Evolutionary conservation across 2,888 invertebrate species (phyloP).

Genomic region (Nematopogon swammerdamellus): DNA sequence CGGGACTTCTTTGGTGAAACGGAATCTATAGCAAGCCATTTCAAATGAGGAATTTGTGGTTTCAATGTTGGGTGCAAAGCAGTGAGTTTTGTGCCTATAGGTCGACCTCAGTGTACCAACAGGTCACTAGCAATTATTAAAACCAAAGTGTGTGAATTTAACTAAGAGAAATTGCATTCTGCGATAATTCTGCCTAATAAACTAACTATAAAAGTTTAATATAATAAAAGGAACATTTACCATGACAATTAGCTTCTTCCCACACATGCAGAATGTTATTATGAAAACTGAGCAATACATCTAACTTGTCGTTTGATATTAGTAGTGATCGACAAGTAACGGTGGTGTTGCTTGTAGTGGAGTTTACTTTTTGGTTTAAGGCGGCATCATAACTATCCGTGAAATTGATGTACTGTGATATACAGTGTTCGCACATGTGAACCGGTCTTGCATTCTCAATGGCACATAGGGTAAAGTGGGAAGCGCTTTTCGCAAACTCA

Average conservation of each 20-base stretch:
- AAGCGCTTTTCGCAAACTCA: constrained; percentile 50
- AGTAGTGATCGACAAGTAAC: constrained; percentile 58
- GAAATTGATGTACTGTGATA: constrained; percentile 50
- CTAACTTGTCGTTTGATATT: constrained; percentile 59
- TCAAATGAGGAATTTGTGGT: too few relatives aligned
- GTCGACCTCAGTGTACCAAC: too few relatives aligned
- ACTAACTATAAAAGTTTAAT: too few relatives aligned
- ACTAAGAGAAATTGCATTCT: too few relatives aligned
- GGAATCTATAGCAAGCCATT: too few relatives aligned
- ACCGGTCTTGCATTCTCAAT: constrained; percentile 60
- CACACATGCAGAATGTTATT: constrained; percentile 53
- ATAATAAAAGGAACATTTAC: too few relatives aligned
- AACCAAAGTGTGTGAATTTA: too few relatives aligned
- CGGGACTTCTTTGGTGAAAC: too few relatives aligned
- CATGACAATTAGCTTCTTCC: constrained; percentile 61
- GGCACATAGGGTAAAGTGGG: constrained; percentile 60
- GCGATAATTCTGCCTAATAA: too few relatives aligned
- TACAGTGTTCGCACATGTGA: constrained; percentile 57
- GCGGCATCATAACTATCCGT: constrained; percentile 48
- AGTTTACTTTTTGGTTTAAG: constrained; percentile 34
- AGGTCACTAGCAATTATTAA: too few relatives aligned
- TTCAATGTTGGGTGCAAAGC: too few relatives aligned
- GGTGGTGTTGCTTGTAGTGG: constrained; percentile 28
- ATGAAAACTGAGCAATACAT: constrained; percentile 58
- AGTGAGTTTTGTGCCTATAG: too few relatives aligned